A percentile compares a stretch with the other conserved stretches of the same genome.
Conservation (phyloP, 2,888 invertebrate species). For the Heliconius cydno region DNA sequence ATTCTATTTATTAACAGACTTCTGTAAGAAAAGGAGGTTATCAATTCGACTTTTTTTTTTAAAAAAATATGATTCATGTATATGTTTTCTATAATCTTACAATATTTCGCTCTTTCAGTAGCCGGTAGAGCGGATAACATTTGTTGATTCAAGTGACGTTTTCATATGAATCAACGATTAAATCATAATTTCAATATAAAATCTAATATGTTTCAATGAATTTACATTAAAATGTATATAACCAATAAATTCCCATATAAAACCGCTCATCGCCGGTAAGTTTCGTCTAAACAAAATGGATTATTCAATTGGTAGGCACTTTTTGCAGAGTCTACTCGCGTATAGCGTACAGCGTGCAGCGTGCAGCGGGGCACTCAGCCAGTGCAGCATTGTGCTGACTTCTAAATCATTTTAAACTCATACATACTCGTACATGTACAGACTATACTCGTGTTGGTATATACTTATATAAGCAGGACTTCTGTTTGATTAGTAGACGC, state of each 20-base stretch:
- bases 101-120: no score
- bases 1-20: no score
- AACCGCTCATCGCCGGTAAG: constrained; percentile 34
- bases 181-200: not conserved
- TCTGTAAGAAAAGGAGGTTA: no score
- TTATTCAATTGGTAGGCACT: constrained; percentile 71
- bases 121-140: no score
- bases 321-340: constrained; percentile 52
- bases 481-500: not conserved
- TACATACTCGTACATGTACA: not conserved
- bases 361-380: constrained; percentile 34
- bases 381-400: constrained; percentile 28
- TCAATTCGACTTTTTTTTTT: no score
- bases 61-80: no score
- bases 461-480: not conserved
- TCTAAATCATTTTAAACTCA: constrained; percentile 13
- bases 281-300: constrained; percentile 59
- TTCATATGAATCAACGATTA: no score
- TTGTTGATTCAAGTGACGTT: no score
- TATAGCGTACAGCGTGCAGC: not conserved
- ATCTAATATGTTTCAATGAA: not conserved
- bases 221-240: no score
- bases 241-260: not conserved
- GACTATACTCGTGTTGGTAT: not conserved
- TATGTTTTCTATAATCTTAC: no score